Evolutionary conservation across 2,888 invertebrate genomes (phyloP).

Genomic region (Papilio protenor): DNA sequence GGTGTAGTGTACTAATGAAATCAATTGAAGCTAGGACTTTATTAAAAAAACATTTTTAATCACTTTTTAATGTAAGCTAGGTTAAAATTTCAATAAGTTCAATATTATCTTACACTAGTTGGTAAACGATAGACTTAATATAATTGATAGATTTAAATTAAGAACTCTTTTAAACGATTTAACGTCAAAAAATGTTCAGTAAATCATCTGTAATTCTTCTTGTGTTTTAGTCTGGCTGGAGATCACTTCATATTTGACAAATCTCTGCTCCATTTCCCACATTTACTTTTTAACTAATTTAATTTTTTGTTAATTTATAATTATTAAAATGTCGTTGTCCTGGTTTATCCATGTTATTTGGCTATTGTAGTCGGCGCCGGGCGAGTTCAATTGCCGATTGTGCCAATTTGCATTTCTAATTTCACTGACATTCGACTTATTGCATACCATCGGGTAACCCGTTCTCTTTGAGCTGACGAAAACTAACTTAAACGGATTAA

Average conservation of each 20-base stretch:
- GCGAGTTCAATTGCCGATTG: slow-evolving; percentile 49
- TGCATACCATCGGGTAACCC: slow-evolving; percentile 39
- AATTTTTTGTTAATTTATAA: neutral
- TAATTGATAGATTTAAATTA: neutral
- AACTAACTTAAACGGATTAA: neutral
- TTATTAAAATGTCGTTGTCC: neutral
- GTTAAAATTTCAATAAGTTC: neutral
- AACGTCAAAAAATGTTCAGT: neutral
- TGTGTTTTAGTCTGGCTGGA: too few species aligned
- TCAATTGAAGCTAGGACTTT: slow-evolving; percentile 14
- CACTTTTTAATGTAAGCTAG: neutral
- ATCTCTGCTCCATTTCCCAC: neutral
- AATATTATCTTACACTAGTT: neutral
- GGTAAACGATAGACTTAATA: too few species aligned
- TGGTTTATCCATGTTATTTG: neutral
- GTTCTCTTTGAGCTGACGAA: slow-evolving; percentile 27
- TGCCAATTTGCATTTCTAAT: slow-evolving; percentile 58
- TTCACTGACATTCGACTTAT: slow-evolving; percentile 58
- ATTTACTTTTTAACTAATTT: neutral
- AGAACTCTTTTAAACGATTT: neutral
- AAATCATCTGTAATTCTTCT: neutral
- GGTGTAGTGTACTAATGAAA: slow-evolving; percentile 42
- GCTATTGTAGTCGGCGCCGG: slow-evolving; percentile 41
- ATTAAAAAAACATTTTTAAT: neutral
- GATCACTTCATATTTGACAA: too few species aligned